Evolutionary conservation across 2,888 invertebrate genomes (phyloP), one percentile per base, ranked within the genome.

Genomic region (Leptarthrus brevirostris): DNA sequence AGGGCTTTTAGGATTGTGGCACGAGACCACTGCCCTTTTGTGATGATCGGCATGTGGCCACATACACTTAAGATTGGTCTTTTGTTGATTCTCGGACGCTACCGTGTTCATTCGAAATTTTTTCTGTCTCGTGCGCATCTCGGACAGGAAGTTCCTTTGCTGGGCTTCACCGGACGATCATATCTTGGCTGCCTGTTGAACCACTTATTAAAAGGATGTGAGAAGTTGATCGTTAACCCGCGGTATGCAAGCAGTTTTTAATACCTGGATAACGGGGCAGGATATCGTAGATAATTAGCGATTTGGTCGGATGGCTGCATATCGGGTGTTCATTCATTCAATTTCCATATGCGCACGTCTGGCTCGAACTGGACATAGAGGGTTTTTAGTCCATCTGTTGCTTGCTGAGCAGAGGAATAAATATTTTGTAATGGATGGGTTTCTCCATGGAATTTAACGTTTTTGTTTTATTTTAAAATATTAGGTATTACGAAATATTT

Each of bases 161-260:
- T 2, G 16, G 16, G 5, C 12, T 10, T n/a, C 52, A 44, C 52
- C 52, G 52, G 64, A 52, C 69, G 69, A 69, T 69, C 12, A 20
- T 69, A 69, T 69, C 69, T 16, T 5, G 20, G 8, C 69, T 22
- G 73, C 70, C 75, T 70, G 70, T 56, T 69, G 69, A 69, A 69
- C 58, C 71, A 69, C 40, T 58, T 58, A 72, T 61, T 54, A 70
- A 26, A 49, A 73, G 75, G 73, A 75, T 73, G 75, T 73, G 75
- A 69, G 73, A 75, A 70, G 53, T 75, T 69, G 75, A 73, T 73
- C 56, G 70, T 75, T 73, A 52, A 44, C 58, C 52, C 34, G 36
- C 53, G 73, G 53, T 53, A 40, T 52, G 52, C 61, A 52, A 52
- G 34, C 24, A 14, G 52, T 20, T 49, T 54, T 69, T 22, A 5